These are phyloP conservation scores for Polymixis lichenea DNA, from an alignment of 2,888 invertebrate species.

Conservation along the genomic window DNA sequence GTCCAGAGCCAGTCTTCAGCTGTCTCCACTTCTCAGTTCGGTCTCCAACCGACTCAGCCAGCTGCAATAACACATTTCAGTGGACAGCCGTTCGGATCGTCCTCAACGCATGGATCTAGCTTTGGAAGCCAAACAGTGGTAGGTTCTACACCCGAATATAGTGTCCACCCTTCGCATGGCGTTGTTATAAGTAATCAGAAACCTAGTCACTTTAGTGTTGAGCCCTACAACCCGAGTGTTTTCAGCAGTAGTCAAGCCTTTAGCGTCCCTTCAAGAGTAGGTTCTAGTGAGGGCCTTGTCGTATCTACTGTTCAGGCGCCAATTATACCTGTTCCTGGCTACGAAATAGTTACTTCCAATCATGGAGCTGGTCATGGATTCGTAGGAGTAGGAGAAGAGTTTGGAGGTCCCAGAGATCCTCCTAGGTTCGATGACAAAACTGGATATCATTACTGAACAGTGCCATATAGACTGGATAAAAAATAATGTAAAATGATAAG, in stretches of 20 bases:
- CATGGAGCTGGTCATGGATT: conserved; percentile 56
- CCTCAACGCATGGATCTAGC: conserved; percentile 13
- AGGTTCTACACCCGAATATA: conserved; percentile 33
- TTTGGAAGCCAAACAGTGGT: conserved; percentile 31
- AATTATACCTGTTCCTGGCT: conserved; percentile 56
- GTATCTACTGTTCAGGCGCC: conserved; percentile 43
- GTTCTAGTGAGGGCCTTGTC: conserved; percentile 4
- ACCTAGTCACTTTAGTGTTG: conserved; percentile 43
- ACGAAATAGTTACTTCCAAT: conserved; percentile 51
- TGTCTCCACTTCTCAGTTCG: conserved; percentile 54
- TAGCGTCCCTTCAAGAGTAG: conserved; percentile 9
- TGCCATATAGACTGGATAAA: conserved; percentile 64
- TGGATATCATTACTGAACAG: conserved; percentile 83
- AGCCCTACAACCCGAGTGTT: conserved; percentile 10
- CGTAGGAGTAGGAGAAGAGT: conserved; percentile 77
- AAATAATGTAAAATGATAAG: conserved; percentile 2
- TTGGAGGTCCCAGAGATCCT: conserved; percentile 79
- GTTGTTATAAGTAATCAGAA: neutral
- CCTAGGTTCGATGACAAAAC: conserved; percentile 82
- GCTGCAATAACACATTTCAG: conserved; percentile 8
- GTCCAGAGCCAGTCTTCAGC: conserved; percentile 35
- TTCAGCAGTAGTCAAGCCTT: conserved; percentile 32
- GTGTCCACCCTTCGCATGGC: conserved; percentile 30
- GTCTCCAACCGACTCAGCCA: conserved; percentile 55
- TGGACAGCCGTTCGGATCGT: conserved; percentile 7